These are phyloP conservation scores for Cheilosia urbana DNA, from an alignment of 2,888 invertebrate species.

Conservation along the genomic window DNA sequence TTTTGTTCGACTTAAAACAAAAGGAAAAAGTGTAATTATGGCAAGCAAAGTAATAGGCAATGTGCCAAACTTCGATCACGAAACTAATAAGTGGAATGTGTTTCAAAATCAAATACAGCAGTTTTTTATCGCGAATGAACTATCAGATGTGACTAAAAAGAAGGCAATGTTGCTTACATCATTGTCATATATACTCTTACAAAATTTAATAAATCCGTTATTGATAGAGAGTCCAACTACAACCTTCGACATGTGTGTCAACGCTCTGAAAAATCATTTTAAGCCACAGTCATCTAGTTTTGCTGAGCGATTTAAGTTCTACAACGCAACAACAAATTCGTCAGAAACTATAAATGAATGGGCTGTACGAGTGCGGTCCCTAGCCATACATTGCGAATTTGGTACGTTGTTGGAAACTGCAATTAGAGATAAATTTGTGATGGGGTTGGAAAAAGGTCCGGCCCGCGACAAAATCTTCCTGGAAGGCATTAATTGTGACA, in stretches of 20 bases:
- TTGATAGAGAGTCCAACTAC: slow-evolving; percentile 36
- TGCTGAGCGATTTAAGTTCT: slow-evolving; percentile 71
- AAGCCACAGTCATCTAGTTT: slow-evolving; percentile 69
- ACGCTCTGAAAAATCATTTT: slow-evolving; percentile 52
- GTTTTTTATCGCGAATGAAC: slow-evolving; percentile 57
- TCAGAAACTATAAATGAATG: slow-evolving; percentile 64
- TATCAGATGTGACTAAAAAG: slow-evolving; percentile 40
- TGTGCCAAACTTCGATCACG: slow-evolving; percentile 57
- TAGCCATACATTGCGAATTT: slow-evolving; percentile 53
- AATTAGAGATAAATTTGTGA: slow-evolving; percentile 52
- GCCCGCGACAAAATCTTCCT: slow-evolving; percentile 65
- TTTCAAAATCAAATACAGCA: slow-evolving; percentile 43
- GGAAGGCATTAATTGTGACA: slow-evolving; percentile 33
- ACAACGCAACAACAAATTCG: slow-evolving; percentile 54
- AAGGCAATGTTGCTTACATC: slow-evolving; percentile 66
- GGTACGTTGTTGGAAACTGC: slow-evolving; percentile 17
- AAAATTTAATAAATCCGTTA: slow-evolving; percentile 56
- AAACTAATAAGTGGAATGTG: slow-evolving; percentile 52
- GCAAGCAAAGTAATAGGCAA: slow-evolving; percentile 25
- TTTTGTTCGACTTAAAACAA: neutral
- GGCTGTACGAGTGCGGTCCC: slow-evolving; percentile 69
- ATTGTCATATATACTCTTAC: slow-evolving; percentile 50
- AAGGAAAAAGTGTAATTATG: neutral
- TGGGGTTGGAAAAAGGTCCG: slow-evolving; percentile 65
- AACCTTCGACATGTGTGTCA: slow-evolving; percentile 43